Conservation (phyloP, 2,888 invertebrate genomes). For the Myopa tessellatipennis region DNA sequence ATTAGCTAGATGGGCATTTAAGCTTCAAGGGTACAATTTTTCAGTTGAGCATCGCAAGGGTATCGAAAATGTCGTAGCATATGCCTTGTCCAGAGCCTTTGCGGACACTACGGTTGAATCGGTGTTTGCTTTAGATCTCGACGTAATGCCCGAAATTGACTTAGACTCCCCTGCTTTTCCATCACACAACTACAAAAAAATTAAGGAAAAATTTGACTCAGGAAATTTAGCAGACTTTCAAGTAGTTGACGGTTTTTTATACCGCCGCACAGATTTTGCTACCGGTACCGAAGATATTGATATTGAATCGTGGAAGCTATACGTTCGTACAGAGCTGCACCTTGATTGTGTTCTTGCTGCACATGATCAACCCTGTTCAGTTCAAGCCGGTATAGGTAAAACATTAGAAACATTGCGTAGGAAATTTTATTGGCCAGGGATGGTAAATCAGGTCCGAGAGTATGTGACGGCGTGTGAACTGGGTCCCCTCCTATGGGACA, state of each 20-base stretch:
- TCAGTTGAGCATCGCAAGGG: constrained; percentile 22
- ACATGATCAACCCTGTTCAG: neutral
- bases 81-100: constrained; percentile 13
- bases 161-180: constrained; percentile 9
- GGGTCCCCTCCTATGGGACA: constrained; percentile 20
- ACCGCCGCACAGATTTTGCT: neutral
- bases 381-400: neutral
- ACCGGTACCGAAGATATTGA: neutral
- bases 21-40: neutral
- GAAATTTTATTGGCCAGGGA: constrained; percentile 8
- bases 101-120: neutral
- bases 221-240: neutral
- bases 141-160: neutral
- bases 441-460: constrained; percentile 7
- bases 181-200: neutral
- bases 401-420: constrained; percentile 4
- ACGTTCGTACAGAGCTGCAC: constrained; percentile 1
- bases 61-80: constrained; percentile 14
- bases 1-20: constrained; percentile 16
- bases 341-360: neutral
- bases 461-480: constrained; percentile 15
- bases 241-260: neutral
- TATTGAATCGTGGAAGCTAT: constrained; percentile 65
- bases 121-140: neutral
- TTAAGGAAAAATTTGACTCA: neutral